Evolutionary conservation across 2,888 invertebrate genomes (phyloP).

Genomic region (Sarcophaga rosellei): DNA sequence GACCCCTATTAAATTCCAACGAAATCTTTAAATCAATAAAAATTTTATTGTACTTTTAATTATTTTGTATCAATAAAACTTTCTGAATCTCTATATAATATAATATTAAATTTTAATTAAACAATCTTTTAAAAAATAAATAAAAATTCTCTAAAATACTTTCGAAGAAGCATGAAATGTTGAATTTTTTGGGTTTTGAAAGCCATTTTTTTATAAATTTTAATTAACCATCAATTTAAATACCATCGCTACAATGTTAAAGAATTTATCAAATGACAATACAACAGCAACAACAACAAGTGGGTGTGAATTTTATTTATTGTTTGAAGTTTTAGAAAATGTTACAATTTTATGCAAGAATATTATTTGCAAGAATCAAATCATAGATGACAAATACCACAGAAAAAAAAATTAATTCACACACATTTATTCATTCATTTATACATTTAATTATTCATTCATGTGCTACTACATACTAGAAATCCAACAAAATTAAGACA

Average conservation of each 20-base stretch:
- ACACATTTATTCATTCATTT: constrained; percentile 30
- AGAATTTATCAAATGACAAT: constrained; percentile 49
- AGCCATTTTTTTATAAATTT: constrained; percentile 21
- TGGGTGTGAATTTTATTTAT: constrained; percentile 65
- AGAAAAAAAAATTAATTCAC: constrained; percentile 1
- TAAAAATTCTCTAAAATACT: neutral
- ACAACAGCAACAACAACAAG: neutral
- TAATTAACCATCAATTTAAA: constrained; percentile 52
- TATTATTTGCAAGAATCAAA: constrained; percentile 39
- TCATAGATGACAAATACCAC: neutral
- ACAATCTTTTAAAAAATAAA: neutral
- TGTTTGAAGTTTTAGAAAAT: constrained; percentile 43
- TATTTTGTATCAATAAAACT: too few relatives aligned
- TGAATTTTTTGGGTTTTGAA: neutral
- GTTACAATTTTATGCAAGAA: constrained; percentile 55
- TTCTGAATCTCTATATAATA: too few relatives aligned
- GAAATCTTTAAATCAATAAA: too few relatives aligned
- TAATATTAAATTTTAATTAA: too few relatives aligned
- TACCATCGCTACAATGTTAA: neutral
- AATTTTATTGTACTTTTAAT: too few relatives aligned
- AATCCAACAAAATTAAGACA: constrained; percentile 53
- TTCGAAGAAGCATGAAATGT: neutral
- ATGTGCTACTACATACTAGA: constrained; percentile 42
- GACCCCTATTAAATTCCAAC: too few relatives aligned
- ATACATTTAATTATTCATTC: constrained; percentile 10